Conservation (phyloP, 1,140 invertebrate species). For the Steinernema feltiae region DNA sequence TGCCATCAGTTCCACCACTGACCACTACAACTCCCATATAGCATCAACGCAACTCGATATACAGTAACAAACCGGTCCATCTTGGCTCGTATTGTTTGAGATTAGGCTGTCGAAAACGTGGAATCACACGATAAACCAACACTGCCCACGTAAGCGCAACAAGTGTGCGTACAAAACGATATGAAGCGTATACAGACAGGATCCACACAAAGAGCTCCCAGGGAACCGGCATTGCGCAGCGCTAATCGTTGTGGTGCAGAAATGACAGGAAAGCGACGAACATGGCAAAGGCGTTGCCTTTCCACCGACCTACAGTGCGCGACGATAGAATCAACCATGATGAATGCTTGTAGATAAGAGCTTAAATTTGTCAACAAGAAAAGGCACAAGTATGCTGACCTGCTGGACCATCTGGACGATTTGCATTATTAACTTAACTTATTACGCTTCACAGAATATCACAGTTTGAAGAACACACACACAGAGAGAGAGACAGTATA, state of each 20-base stretch:
- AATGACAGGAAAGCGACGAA: no score
- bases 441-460: no score
- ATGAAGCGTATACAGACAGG: not conserved
- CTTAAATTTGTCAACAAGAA: not conserved
- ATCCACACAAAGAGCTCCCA: not conserved
- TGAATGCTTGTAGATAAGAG: not conserved
- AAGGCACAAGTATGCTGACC: no score
- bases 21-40: conserved; percentile 38
- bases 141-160: conserved; percentile 1
- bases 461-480: no score
- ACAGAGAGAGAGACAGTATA: no score
- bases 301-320: no score
- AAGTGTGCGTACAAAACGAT: not conserved
- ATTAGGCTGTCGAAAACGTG: not conserved
- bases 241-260: no score
- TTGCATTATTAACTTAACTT: conserved; percentile 4
- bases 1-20: conserved; percentile 44
- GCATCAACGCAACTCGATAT: not conserved
- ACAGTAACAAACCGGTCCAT: not conserved
- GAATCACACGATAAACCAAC: conserved; percentile 4
- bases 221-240: no score
- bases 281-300: no score
- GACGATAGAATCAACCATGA: not conserved
- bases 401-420: no score
- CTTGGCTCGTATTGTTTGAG: not conserved